These are phyloP conservation scores for Psittacara wagleri DNA, from an alignment of 2,113 vertebrate species.

Conservation along the genomic window DNA sequence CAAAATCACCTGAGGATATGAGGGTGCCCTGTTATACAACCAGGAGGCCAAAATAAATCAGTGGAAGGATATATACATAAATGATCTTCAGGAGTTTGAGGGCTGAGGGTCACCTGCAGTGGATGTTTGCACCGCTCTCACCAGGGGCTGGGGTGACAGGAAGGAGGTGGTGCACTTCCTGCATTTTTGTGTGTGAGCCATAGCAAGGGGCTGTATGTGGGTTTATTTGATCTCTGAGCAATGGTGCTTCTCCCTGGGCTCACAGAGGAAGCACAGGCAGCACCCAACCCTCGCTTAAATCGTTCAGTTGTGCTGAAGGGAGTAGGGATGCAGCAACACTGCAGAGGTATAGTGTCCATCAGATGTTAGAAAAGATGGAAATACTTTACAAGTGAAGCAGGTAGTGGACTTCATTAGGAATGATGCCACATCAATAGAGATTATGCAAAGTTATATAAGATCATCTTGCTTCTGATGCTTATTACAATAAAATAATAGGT, in stretches of 20 bases:
- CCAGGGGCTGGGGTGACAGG: background rate
- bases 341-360: background rate
- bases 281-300: background rate
- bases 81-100: background rate
- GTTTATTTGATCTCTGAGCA: background rate
- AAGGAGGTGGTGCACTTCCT: background rate
- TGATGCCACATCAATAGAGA: background rate
- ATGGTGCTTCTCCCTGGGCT: background rate
- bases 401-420: background rate
- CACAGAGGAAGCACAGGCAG: background rate
- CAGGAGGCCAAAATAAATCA: background rate
- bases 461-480: background rate
- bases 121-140: background rate
- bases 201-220: rapidly evolving
- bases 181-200: background rate
- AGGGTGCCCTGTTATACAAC: background rate
- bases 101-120: background rate
- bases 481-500: conserved; percentile 18
- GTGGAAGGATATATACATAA: background rate
- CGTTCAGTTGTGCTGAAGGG: background rate
- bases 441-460: background rate
- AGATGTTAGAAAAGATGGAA: background rate
- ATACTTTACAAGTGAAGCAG: background rate
- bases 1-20: background rate
- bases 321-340: background rate